Conservation (phyloP, 2,113 vertebrate species). For the Phrynocephalus versicolor region DNA sequence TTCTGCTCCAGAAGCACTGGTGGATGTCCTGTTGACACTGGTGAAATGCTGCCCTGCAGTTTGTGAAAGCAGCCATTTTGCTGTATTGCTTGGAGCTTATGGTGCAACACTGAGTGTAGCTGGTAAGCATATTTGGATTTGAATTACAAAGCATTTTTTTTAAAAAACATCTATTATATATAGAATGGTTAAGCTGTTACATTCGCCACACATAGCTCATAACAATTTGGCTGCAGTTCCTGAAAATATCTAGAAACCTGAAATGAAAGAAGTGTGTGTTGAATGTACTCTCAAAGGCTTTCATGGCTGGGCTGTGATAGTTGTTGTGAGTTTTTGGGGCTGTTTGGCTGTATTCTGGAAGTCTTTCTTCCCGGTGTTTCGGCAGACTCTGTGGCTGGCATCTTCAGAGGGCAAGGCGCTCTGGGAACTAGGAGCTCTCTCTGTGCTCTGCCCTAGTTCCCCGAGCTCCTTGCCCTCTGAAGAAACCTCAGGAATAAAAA, state of each 20-base stretch:
- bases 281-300: no score
- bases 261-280: background rate
- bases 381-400: no score
- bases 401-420: no score
- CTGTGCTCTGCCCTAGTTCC: no score
- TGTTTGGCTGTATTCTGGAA: no score
- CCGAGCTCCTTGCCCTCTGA: no score
- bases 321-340: no score
- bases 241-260: background rate
- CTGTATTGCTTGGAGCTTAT: constrained; percentile 89
- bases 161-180: background rate
- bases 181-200: background rate
- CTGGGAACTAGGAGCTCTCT: no score
- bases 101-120: constrained; percentile 82
- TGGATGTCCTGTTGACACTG: constrained; percentile 82
- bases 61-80: constrained; percentile 85
- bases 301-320: no score
- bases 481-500: no score
- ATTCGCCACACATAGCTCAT: background rate
- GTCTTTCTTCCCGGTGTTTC: no score
- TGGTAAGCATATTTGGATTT: constrained; percentile 73
- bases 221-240: background rate
- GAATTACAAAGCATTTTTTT: background rate
- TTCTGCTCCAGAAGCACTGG: constrained; percentile 80
- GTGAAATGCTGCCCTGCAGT: constrained; percentile 82